Conservation (phyloP, 2,888 invertebrate genomes). For the Drosophila anceps region DNA sequence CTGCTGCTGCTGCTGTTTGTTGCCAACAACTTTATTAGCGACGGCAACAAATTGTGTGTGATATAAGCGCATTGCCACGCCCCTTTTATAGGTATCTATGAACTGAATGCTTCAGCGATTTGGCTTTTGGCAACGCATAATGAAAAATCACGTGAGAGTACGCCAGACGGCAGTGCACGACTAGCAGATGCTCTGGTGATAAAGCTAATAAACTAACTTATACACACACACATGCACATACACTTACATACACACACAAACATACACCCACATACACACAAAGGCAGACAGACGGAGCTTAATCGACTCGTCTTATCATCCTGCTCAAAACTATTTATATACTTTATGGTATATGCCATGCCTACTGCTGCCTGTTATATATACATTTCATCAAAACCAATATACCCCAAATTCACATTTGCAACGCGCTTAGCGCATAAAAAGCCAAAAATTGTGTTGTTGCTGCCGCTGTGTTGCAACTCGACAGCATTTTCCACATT, state of each 20-base stretch:
- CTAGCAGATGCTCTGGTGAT: not conserved
- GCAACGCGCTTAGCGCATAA: conserved; percentile 8
- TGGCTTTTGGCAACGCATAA: conserved; percentile 45
- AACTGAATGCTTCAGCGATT: conserved; percentile 51
- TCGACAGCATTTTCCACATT: conserved; percentile 57
- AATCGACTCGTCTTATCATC: not conserved
- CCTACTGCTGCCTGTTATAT: not conserved
- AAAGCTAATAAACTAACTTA: not conserved
- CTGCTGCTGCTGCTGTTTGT: conserved; percentile 40
- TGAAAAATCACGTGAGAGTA: not conserved
- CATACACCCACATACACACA: too few relatives aligned
- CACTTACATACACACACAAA: not conserved
- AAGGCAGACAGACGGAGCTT: not conserved
- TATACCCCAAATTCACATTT: not conserved
- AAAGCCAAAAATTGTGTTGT: conserved; percentile 37
- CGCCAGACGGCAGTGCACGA: not conserved
- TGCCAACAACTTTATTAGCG: conserved; percentile 75
- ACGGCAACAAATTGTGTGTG: conserved; percentile 60
- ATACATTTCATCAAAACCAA: too few relatives aligned
- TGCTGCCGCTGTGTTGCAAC: conserved; percentile 47
- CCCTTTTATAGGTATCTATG: conserved; percentile 29
- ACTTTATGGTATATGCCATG: not conserved
- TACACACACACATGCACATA: not conserved
- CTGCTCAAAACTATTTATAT: not conserved
- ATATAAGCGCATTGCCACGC: conserved; percentile 48